Conservation (phyloP, 2,888 invertebrate species). For the Aporophyla lueneburgensis region DNA sequence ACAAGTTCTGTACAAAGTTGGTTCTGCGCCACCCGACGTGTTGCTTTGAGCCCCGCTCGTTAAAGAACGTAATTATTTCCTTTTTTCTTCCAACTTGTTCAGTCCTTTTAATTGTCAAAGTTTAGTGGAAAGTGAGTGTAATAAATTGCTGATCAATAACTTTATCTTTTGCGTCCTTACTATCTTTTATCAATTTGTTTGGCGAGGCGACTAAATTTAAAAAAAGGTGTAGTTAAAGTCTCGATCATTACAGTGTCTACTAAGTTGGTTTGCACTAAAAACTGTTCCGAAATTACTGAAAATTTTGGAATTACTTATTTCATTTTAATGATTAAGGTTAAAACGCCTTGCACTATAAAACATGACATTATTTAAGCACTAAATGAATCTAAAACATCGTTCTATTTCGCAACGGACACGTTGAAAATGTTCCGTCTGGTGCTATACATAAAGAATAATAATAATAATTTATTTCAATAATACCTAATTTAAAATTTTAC, state of each 20-base stretch:
- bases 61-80: conserved; percentile 86
- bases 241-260: conserved; percentile 20
- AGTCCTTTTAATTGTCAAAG: conserved; percentile 87
- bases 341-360: neutral
- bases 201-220: conserved; percentile 26
- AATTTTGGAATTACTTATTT: neutral
- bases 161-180: conserved; percentile 51
- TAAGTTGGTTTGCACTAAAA: conserved; percentile 1
- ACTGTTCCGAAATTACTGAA: neutral
- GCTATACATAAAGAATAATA: too few species aligned
- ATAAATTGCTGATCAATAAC: conserved; percentile 72
- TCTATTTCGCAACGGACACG: neutral
- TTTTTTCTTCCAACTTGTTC: conserved; percentile 80
- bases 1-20: conserved; percentile 72
- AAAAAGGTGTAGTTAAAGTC: conserved; percentile 27
- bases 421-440: too few species aligned
- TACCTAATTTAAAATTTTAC: too few species aligned
- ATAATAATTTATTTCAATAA: too few species aligned
- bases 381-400: neutral
- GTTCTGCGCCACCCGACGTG: conserved; percentile 59
- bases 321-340: neutral
- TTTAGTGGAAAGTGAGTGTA: conserved; percentile 79
- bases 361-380: neutral
- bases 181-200: conserved; percentile 55
- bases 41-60: conserved; percentile 78